phyloP scores from a whole-genome alignment of 2,888 invertebrate species.

The Leptopilina drosophilae region DNA sequence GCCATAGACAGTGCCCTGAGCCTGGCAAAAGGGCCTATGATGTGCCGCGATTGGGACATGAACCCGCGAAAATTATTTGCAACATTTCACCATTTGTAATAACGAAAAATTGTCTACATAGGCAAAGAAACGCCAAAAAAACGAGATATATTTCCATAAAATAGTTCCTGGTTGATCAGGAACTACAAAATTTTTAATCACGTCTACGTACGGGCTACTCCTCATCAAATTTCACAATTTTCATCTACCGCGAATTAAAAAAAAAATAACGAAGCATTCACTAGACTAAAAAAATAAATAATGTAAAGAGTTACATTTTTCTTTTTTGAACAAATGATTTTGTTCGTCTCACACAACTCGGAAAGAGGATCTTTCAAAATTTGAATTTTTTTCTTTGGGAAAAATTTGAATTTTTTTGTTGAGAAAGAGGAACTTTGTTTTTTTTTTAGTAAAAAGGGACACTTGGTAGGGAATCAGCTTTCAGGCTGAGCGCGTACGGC shows the following conservation, averaged over 20 bases:
- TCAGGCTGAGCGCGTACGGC: slow-evolving; percentile 72
- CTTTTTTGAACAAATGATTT: no score
- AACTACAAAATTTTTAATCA: slow-evolving; percentile 10
- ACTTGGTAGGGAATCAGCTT: slow-evolving; percentile 13
- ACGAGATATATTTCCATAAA: slow-evolving; percentile 36
- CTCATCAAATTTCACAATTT: slow-evolving; percentile 24
- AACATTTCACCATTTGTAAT: slow-evolving; percentile 48
- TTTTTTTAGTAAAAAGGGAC: not conserved
- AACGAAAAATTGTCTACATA: slow-evolving; percentile 39
- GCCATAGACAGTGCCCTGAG: slow-evolving; percentile 84
- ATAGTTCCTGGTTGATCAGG: not conserved
- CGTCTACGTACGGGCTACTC: slow-evolving; percentile 34
- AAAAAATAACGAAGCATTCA: not conserved
- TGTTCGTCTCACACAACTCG: no score
- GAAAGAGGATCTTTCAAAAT: no score
- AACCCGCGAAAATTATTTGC: slow-evolving; percentile 75
- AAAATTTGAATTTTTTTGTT: no score
- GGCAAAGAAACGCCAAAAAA: not conserved
- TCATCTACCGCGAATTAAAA: slow-evolving; percentile 15
- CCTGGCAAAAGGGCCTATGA: slow-evolving; percentile 79
- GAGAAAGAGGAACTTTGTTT: no score
- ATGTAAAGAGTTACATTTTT: no score
- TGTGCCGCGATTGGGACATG: slow-evolving; percentile 90
- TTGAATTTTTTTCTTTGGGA: no score
- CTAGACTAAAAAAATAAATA: not conserved